phyloP scores from a whole-genome alignment of 2,113 vertebrate species.

The Athene cunicularia region DNA sequence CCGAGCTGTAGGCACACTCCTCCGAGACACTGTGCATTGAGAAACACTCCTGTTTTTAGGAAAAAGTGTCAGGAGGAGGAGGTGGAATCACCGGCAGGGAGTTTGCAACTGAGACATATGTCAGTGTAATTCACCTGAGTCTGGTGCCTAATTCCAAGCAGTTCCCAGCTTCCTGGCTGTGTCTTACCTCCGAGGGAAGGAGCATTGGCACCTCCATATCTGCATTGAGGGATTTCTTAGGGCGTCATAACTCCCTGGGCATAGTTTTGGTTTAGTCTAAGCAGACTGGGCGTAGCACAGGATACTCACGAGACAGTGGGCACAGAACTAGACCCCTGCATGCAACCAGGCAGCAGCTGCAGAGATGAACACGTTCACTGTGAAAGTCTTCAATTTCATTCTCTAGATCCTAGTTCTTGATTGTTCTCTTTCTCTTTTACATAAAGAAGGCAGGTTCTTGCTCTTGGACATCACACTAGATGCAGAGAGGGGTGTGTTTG shows the following conservation, averaged over 20 bases:
- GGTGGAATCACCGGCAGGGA: neutral
- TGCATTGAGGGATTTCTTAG: neutral
- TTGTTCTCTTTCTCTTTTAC: neutral
- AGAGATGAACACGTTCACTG: neutral
- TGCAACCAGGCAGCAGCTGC: neutral
- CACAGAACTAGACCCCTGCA: neutral
- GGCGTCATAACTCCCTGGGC: neutral
- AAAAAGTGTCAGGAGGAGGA: neutral
- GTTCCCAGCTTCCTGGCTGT: neutral
- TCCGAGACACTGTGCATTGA: neutral
- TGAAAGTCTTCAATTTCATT: neutral
- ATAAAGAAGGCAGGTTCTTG: neutral
- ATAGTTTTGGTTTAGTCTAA: neutral
- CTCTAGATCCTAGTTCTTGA: neutral
- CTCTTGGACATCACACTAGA: neutral
- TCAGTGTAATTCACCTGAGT: neutral
- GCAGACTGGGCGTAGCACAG: accelerated
- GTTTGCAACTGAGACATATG: neutral
- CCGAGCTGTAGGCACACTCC: accelerated
- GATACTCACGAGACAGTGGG: neutral
- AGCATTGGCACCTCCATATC: neutral
- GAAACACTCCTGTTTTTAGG: neutral
- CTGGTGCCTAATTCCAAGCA: neutral
- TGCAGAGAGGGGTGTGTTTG: neutral
- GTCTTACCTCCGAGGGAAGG: neutral